phyloP scores from a whole-genome alignment of 2,113 vertebrate species.

The Panurus biarmicus region DNA sequence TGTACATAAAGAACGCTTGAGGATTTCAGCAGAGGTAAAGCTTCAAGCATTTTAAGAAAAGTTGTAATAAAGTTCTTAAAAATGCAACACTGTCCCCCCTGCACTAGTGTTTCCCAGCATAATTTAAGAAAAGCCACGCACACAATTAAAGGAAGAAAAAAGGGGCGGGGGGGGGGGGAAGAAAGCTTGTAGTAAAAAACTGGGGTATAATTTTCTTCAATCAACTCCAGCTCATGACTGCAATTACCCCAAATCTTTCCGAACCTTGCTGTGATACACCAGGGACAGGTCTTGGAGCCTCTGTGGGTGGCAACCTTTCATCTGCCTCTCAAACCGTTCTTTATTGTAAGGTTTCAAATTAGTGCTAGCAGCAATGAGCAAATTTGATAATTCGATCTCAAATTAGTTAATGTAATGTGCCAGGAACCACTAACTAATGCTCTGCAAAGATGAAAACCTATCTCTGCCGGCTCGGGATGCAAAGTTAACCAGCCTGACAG shows the following conservation, averaged over 20 bases:
- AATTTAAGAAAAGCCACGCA: conserved; percentile 61
- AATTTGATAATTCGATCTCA: conserved; percentile 89
- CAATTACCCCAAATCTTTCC: conserved; percentile 88
- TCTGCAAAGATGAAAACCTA: conserved; percentile 64
- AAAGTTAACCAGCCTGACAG: conserved; percentile 68
- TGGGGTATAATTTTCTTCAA: conserved; percentile 93
- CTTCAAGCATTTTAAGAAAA: neutral
- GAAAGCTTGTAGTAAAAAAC: conserved; percentile 66
- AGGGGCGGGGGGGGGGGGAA: neutral
- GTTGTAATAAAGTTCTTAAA: conserved; percentile 47
- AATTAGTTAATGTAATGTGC: conserved; percentile 82
- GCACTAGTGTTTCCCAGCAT: conserved; percentile 45
- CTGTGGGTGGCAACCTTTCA: conserved; percentile 79
- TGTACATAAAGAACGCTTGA: neutral
- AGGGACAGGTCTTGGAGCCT: conserved; percentile 70
- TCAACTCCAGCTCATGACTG: conserved; percentile 88
- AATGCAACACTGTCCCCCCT: neutral
- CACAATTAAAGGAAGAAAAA: conserved; percentile 22
- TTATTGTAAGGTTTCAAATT: conserved; percentile 84
- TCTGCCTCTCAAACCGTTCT: conserved; percentile 77
- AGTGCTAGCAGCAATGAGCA: conserved; percentile 84
- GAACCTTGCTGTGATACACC: conserved; percentile 74
- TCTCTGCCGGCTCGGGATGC: conserved; percentile 61
- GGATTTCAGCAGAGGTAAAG: neutral
- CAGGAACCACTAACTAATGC: conserved; percentile 74